Conservation (phyloP, 2,888 invertebrate species). For the Apodemia mormo region DNA sequence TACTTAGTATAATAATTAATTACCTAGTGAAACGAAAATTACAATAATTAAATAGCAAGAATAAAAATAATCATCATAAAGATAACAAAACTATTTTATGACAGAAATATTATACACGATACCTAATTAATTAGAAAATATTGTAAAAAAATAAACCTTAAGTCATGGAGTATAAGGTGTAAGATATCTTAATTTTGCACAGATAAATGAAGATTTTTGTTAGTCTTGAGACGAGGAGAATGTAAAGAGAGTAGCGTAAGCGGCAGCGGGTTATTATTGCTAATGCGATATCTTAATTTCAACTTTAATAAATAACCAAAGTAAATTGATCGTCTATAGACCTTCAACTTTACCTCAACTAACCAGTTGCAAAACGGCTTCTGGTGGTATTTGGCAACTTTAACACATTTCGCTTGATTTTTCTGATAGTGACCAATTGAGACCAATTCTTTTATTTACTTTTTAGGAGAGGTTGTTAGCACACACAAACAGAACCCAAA, state of each 20-base stretch:
- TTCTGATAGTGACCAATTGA: no score
- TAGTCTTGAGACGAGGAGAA: not conserved
- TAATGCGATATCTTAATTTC: not conserved
- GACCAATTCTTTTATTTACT: no score
- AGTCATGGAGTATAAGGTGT: not conserved
- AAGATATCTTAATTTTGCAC: not conserved
- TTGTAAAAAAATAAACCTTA: not conserved
- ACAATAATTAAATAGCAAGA: not conserved
- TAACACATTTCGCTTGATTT: no score
- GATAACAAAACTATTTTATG: slow-evolving; percentile 19
- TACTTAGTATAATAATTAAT: not conserved
- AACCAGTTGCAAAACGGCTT: no score
- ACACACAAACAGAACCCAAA: no score
- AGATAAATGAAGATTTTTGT: not conserved
- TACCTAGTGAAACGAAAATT: not conserved
- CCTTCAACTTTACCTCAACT: no score
- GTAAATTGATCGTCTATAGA: no score
- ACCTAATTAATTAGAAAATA: not conserved
- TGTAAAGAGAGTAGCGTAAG: not conserved
- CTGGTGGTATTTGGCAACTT: no score
- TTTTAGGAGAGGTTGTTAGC: no score
- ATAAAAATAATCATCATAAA: not conserved
- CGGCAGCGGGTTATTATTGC: not conserved
- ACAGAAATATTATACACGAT: not conserved
- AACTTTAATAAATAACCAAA: no score